Percentiles rank a stretch among this genome's conserved stretches.
These are phyloP conservation scores for Chinchilla lanigera DNA, from an alignment of 2,113 vertebrate genomes.

Conservation along the genomic window DNA sequence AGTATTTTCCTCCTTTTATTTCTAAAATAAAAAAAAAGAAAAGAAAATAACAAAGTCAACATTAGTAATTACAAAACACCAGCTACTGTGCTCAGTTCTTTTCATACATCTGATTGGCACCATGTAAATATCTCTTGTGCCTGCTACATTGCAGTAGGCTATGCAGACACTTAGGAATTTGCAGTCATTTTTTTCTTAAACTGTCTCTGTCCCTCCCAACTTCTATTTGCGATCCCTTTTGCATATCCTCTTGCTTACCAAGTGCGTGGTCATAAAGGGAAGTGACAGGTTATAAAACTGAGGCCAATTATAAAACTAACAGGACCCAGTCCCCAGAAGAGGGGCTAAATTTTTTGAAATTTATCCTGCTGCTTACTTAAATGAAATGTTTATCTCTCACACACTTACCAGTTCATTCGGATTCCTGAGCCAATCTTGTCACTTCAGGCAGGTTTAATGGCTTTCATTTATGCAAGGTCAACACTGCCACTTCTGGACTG, in stretches of 20 bases:
- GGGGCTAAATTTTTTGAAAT: slow-evolving; percentile 59
- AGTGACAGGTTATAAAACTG: not conserved
- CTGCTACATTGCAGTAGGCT: not conserved
- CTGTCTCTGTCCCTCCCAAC: not conserved
- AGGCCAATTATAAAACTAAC: slow-evolving; percentile 63
- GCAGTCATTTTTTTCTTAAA: not conserved
- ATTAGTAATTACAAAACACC: not conserved
- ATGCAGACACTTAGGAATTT: not conserved
- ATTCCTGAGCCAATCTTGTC: slow-evolving; percentile 67
- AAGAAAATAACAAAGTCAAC: not conserved
- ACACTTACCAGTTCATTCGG: slow-evolving; percentile 50
- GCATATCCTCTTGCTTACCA: not conserved
- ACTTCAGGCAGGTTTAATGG: slow-evolving; percentile 44
- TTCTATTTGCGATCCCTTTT: slow-evolving; percentile 19
- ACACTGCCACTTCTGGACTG: slow-evolving; percentile 15
- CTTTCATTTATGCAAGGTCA: slow-evolving; percentile 61
- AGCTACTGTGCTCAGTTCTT: not conserved
- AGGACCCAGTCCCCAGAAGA: slow-evolving; percentile 7
- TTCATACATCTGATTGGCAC: not conserved
- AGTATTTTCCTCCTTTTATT: too few species aligned
- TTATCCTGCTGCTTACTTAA: slow-evolving; percentile 30
- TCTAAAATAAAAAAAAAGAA: too few species aligned
- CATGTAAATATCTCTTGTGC: not conserved
- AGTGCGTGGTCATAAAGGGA: not conserved
- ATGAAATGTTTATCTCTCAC: slow-evolving; percentile 63